Conservation (phyloP, 1,140 invertebrate genomes). For the Elymnias hypermnestra region DNA sequence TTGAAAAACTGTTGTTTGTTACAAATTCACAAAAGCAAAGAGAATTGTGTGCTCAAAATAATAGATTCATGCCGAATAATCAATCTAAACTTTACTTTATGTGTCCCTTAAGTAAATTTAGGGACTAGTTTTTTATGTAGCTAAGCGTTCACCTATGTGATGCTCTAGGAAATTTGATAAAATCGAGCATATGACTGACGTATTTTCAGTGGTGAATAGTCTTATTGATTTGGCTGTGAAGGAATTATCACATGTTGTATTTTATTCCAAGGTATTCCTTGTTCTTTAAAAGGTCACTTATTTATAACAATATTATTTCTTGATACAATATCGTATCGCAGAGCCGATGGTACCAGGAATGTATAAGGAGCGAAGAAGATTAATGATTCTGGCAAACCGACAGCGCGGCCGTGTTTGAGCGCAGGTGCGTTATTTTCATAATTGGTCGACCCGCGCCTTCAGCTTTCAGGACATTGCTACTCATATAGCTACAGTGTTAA, state of each 20-base stretch:
- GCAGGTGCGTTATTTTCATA: conserved; percentile 75
- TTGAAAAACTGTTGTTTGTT: no score
- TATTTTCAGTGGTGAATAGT: no score
- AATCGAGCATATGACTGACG: no score
- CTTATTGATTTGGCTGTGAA: no score
- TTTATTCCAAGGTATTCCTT: background rate
- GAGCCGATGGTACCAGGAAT: conserved; percentile 51
- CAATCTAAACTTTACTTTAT: no score
- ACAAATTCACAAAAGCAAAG: no score
- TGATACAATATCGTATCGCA: conserved; percentile 43
- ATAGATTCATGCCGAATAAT: no score
- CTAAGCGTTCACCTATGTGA: no score
- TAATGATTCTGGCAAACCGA: conserved; percentile 58
- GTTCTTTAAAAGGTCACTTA: conserved; percentile 14
- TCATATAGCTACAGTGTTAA: background rate
- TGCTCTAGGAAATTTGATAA: no score
- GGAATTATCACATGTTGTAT: background rate
- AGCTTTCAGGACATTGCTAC: conserved; percentile 49
- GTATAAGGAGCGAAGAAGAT: conserved; percentile 66
- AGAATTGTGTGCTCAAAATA: no score
- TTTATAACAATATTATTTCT: conserved; percentile 25
- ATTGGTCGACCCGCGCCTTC: conserved; percentile 68
- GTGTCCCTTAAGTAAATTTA: no score
- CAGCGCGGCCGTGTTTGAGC: conserved; percentile 69
- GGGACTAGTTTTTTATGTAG: no score